These are phyloP conservation scores for Melipona beecheii DNA, from an alignment of 2,888 invertebrate genomes.

Conservation along the genomic window DNA sequence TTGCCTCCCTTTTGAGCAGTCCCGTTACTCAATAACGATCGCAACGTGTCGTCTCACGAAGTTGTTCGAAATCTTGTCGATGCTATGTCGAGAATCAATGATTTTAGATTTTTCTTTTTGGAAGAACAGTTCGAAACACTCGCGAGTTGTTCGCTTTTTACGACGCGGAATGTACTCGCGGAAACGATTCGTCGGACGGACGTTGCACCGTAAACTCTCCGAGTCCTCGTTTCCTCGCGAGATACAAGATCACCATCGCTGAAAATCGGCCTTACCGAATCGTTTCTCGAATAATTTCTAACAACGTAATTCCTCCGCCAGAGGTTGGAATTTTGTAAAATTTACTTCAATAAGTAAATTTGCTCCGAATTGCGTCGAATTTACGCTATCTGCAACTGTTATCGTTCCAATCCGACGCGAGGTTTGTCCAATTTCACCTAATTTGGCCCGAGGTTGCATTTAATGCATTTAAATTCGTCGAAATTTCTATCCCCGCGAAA, in stretches of 20 bases:
- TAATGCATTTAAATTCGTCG: neutral
- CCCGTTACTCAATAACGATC: no score
- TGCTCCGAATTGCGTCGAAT: neutral
- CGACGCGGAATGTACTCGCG: slow-evolving; percentile 59
- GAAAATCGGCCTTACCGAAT: neutral
- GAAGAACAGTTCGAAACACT: neutral
- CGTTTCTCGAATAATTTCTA: no score
- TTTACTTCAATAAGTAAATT: neutral
- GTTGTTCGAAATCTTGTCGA: no score
- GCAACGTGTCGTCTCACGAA: no score
- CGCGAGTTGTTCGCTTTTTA: slow-evolving; percentile 65
- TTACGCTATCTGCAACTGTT: neutral
- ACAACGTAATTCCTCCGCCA: neutral
- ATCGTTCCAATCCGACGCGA: neutral
- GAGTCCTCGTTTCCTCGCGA: slow-evolving; percentile 35
- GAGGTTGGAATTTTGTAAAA: neutral
- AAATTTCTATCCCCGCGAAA: neutral
- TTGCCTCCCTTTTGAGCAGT: no score
- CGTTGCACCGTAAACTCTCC: slow-evolving; percentile 60
- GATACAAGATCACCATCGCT: slow-evolving; percentile 2
- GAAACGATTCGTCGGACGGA: slow-evolving; percentile 56
- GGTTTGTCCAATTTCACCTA: neutral
- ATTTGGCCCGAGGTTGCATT: neutral
- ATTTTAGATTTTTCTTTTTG: no score
- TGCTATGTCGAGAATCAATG: no score